Percentiles rank a stretch among this genome's conserved stretches.
These are phyloP conservation scores for Alethe diademata DNA, from an alignment of 2,113 vertebrate genomes.

Conservation along the genomic window DNA sequence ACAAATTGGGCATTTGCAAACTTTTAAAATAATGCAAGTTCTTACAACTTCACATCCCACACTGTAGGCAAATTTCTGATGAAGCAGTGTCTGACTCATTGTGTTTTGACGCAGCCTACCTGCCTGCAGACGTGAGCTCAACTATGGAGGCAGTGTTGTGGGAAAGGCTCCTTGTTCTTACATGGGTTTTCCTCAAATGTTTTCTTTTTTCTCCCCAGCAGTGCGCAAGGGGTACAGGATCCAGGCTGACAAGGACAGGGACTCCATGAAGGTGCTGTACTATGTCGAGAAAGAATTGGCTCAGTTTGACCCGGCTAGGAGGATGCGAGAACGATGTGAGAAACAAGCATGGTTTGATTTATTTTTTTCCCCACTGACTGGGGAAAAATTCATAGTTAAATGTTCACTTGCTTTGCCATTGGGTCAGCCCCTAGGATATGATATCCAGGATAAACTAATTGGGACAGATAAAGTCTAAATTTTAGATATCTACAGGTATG, in stretches of 20 bases:
- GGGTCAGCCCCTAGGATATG: not conserved
- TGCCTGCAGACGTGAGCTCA: not conserved
- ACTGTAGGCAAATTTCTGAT: not conserved
- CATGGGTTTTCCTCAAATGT: not conserved
- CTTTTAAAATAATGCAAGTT: not conserved
- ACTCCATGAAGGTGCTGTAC: constrained; percentile 93
- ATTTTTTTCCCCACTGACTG: not conserved
- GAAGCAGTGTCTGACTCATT: constrained; percentile 7
- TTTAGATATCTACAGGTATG: not conserved
- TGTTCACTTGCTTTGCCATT: not conserved
- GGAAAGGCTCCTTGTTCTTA: not conserved
- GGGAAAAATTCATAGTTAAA: not conserved
- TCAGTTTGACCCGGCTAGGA: constrained; percentile 84
- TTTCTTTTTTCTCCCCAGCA: constrained; percentile 49
- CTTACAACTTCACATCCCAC: constrained; percentile 22
- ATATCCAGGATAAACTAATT: not conserved
- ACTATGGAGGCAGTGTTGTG: not conserved
- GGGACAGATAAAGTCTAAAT: not conserved
- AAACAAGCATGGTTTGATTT: not conserved
- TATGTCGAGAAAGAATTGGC: constrained; percentile 92
- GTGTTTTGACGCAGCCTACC: constrained; percentile 30
- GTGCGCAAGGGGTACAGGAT: constrained; percentile 90
- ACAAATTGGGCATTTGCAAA: not conserved
- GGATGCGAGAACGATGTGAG: constrained; percentile 90
- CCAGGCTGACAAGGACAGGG: constrained; percentile 87